phyloP scores from a whole-genome alignment of 2,888 invertebrate genomes.

The Meteorus cinctellus region DNA sequence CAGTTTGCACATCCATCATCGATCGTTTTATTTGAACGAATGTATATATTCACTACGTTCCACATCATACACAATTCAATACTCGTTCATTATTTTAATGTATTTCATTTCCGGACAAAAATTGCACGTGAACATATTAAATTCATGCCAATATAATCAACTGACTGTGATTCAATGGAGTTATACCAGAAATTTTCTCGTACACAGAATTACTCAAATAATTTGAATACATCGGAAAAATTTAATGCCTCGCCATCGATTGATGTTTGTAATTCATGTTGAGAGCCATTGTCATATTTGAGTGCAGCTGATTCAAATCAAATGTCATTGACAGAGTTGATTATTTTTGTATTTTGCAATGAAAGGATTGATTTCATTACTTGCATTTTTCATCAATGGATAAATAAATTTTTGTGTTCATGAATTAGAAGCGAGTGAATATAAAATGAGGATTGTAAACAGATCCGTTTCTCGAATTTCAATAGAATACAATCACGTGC shows the following conservation, averaged over 20 bases:
- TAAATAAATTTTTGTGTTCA: background rate
- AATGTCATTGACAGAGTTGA: background rate
- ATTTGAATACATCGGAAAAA: background rate
- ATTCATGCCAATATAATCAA: background rate
- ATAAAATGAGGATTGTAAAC: constrained; percentile 2
- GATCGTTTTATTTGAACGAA: background rate
- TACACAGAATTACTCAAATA: background rate
- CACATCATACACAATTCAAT: constrained; percentile 1
- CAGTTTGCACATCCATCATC: background rate
- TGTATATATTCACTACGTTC: background rate
- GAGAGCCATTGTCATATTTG: background rate
- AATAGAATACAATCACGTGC: background rate
- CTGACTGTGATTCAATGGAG: background rate
- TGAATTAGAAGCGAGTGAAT: background rate
- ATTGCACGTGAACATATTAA: background rate
- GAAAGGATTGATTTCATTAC: background rate
- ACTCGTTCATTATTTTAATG: background rate
- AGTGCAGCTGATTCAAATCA: background rate
- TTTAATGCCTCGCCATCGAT: background rate
- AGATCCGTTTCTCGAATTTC: constrained; percentile 12
- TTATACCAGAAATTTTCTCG: background rate
- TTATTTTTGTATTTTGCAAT: background rate
- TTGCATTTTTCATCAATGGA: background rate
- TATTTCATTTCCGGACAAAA: background rate
- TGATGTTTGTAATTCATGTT: background rate